Evolutionary conservation across 1,140 invertebrate genomes (phyloP), one percentile per base, ranked within the genome.

Genomic region (Hyposmocoma kahamanoa): DNA sequence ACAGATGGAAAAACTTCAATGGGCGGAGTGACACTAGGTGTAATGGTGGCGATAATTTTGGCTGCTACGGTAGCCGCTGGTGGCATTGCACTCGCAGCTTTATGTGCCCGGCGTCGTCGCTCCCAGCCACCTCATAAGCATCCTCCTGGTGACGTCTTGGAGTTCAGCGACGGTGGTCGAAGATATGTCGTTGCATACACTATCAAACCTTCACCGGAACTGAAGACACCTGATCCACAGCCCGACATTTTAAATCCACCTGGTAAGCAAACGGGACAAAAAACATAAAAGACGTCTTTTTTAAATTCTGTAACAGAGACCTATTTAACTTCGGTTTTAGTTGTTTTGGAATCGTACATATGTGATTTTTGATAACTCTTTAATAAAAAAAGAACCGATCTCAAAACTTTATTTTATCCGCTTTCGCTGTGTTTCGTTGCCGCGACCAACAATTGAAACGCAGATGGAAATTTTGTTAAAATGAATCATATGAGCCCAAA

Each of bases 161-260:
- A 84, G 20, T 50, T 84, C 0, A 84, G 81, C 24, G 81, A 82
- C 13, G 81, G 75, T 0, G 76, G 76, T 5, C 44, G 81, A n/a
- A 55, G 78, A 62, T 84, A 84, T 32, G 81, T 84, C 0, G 81
- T 84, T 0, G 78, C 81, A 1, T 84, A 84, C 34, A 84, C 81
- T 15, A 82, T 84, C 48, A 84, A 84, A 50, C 75, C 81, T 0
- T 79, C 74, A 0, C 74, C 75, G 8, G 78, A 82, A 24, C 47
- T 58, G 2, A 84, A 81, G 44, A 84, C 80, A 8, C 76, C 80
- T 4, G 81, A 84, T 48, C 81, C 81, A 2, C 81, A 84, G 34
- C 81, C 81, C 1, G 81, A 84, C 51, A 84, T 84, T 38, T 59
- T 84, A 13, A 84, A 77, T 63, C 70, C 81, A 17, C 71, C 76